A percentile compares a stretch with the other conserved stretches of the same genome.
phyloP scores from a whole-genome alignment of 2,888 invertebrate genomes.

The Bimastos eiseni region DNA sequence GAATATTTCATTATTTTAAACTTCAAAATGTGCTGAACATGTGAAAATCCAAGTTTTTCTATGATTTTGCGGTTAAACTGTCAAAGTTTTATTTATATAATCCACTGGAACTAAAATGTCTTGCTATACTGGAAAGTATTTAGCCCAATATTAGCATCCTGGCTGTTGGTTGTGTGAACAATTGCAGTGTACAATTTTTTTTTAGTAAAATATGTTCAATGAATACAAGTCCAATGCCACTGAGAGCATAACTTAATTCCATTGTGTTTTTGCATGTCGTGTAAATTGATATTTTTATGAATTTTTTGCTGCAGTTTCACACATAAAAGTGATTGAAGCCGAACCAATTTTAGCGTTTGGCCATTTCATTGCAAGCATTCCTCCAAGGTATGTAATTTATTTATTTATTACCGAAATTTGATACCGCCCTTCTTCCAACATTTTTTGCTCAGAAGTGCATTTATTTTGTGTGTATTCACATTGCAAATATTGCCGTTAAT shows the following conservation, averaged over 20 bases:
- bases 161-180: neutral
- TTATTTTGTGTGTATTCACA: neutral
- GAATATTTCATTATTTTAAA: too few species aligned
- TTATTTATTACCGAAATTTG: too few species aligned
- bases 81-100: neutral
- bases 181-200: neutral
- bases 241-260: neutral
- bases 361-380: slow-evolving; percentile 17
- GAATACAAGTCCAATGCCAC: neutral
- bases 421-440: too few species aligned
- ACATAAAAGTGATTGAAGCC: slow-evolving; percentile 14
- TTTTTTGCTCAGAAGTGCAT: too few species aligned
- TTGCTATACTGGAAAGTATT: neutral
- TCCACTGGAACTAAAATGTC: neutral
- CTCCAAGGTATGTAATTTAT: neutral
- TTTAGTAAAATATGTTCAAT: neutral
- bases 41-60: too few species aligned
- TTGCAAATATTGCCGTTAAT: too few species aligned
- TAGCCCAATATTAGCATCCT: neutral
- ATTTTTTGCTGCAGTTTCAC: neutral
- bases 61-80: too few species aligned
- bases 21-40: too few species aligned
- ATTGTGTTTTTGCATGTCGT: neutral
- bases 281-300: neutral
- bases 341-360: slow-evolving; percentile 18